A percentile compares a stretch with the other conserved stretches of the same genome.
phyloP scores from a whole-genome alignment of 2,888 invertebrate genomes.

The Melipona bicolor region DNA sequence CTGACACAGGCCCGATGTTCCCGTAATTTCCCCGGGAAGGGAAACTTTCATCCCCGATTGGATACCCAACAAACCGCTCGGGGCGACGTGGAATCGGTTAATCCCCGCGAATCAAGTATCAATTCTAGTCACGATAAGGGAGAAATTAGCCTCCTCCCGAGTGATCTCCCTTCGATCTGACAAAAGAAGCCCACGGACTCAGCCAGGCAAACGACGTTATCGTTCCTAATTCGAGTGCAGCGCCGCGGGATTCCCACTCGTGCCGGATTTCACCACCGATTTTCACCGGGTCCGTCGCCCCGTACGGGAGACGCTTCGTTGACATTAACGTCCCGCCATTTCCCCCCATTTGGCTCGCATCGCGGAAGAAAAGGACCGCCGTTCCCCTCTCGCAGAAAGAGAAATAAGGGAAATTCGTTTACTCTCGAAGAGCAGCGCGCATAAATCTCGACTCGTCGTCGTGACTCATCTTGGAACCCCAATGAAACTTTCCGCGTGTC shows the following conservation, averaged over 20 bases:
- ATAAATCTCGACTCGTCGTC: conserved; percentile 72
- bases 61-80: conserved; percentile 7
- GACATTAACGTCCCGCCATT: conserved; percentile 55
- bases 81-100: conserved; percentile 14
- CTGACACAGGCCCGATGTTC: not conserved
- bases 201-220: conserved; percentile 60
- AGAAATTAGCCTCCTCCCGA: conserved; percentile 25
- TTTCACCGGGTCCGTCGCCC: conserved; percentile 29
- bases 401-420: conserved; percentile 76
- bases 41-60: conserved; percentile 4
- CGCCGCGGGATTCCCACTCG: conserved; percentile 23
- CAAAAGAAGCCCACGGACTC: conserved; percentile 38
- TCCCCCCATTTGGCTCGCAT: conserved; percentile 8
- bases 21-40: not conserved
- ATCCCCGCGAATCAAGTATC: conserved; percentile 54
- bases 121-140: conserved; percentile 46
- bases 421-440: conserved; percentile 70
- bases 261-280: conserved; percentile 41
- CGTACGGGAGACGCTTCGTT: conserved; percentile 28
- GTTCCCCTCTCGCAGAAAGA: conserved; percentile 25
- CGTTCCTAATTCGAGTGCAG: conserved; percentile 50
- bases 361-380: conserved; percentile 34
- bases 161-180: conserved; percentile 31
- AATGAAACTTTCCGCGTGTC: conserved; percentile 72
- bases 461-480: conserved; percentile 67